phyloP scores from a whole-genome alignment of 2,113 vertebrate genomes.

The Siniperca chuatsi region DNA sequence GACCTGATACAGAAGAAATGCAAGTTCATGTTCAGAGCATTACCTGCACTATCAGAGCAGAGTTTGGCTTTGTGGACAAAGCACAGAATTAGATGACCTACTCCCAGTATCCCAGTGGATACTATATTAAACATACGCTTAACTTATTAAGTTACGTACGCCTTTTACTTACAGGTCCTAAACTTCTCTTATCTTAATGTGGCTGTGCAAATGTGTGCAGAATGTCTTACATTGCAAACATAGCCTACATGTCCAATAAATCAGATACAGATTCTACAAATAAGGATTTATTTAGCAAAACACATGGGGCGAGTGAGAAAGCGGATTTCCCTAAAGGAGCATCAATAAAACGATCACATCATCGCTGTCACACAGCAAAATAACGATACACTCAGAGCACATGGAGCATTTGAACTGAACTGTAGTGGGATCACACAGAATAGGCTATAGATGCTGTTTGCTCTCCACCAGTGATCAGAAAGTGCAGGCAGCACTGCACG shows the following conservation, averaged over 20 bases:
- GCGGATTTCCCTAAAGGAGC: conserved; percentile 67
- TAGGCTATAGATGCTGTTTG: conserved; percentile 54
- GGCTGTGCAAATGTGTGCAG: background rate
- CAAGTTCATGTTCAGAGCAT: background rate
- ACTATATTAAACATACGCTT: conserved; percentile 10
- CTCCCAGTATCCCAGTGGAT: conserved; percentile 25
- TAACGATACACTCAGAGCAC: conserved; percentile 39
- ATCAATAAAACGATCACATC: conserved; percentile 66
- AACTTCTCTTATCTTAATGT: conserved; percentile 1
- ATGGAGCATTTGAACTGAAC: conserved; percentile 42
- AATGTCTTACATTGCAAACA: conserved; percentile 8
- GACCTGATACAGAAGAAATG: background rate
- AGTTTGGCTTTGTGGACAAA: background rate
- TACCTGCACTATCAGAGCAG: background rate
- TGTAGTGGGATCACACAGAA: conserved; percentile 60
- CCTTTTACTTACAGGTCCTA: background rate
- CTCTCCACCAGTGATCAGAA: conserved; percentile 64
- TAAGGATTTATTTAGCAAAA: conserved; percentile 64
- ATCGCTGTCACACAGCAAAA: conserved; percentile 54
- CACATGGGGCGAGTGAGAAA: conserved; percentile 23
- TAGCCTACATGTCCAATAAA: conserved; percentile 48
- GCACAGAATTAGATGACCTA: conserved; percentile 1
- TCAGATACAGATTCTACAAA: conserved; percentile 47
- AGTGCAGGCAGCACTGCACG: conserved; percentile 42
- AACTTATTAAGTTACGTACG: background rate